Conservation (phyloP, 2,888 invertebrate genomes). For the Heliconius hortense region DNA sequence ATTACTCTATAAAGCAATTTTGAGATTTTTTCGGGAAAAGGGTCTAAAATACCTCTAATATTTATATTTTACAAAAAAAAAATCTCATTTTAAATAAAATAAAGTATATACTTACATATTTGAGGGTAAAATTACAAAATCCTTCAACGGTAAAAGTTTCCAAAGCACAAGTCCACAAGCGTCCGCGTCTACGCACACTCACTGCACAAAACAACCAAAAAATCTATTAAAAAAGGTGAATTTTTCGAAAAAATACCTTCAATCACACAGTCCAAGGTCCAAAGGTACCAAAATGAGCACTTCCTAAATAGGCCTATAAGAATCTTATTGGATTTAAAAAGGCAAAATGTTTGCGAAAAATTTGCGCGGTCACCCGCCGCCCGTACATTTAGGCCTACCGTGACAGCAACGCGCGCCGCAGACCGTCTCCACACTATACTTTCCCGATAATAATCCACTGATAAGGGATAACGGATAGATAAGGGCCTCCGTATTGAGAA, state of each 20-base stretch:
- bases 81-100: conserved; percentile 40
- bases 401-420: conserved; percentile 42
- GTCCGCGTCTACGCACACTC: conserved; percentile 38
- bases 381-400: conserved; percentile 71
- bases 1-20: not conserved
- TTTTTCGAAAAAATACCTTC: conserved; percentile 52
- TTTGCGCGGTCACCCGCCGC: conserved; percentile 61
- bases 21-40: not conserved
- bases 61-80: not conserved
- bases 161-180: conserved; percentile 17
- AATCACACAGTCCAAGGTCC: conserved; percentile 53
- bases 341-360: conserved; percentile 63
- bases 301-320: conserved; percentile 77
- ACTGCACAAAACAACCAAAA: conserved; percentile 39
- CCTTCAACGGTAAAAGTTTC: conserved; percentile 37
- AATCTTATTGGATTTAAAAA: conserved; percentile 71
- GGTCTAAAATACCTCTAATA: conserved; percentile 3
- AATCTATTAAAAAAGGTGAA: conserved; percentile 37
- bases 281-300: conserved; percentile 46
- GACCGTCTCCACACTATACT: conserved; percentile 36
- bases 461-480: conserved; percentile 57
- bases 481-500: conserved; percentile 48
- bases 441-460: conserved; percentile 41
- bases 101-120: conserved; percentile 59
- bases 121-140: conserved; percentile 24